Percentiles rank a stretch among this genome's conserved stretches.
These are phyloP conservation scores for Acridotheres tristis DNA, from an alignment of 2,797 vertebrate genomes.

Conservation along the genomic window DNA sequence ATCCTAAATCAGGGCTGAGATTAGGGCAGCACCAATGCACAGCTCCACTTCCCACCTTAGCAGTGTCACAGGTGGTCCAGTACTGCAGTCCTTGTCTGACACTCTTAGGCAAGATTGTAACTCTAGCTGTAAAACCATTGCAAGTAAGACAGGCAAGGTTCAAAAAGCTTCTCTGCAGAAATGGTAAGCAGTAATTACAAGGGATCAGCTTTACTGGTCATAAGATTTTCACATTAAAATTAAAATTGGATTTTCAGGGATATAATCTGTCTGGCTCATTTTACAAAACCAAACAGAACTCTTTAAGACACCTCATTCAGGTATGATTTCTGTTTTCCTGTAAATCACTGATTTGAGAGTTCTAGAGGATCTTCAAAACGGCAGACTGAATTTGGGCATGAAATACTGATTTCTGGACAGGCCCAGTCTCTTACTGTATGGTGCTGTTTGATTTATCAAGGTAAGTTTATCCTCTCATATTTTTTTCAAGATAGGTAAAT, in stretches of 20 bases:
- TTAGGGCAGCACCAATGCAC: background rate
- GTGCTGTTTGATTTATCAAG: background rate
- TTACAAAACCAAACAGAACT: background rate
- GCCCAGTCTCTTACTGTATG: background rate
- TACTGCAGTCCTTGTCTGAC: background rate
- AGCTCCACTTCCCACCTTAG: background rate
- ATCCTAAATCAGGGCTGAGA: background rate
- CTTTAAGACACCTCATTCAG: background rate
- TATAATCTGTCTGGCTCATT: background rate
- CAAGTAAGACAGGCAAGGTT: background rate
- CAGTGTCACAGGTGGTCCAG: background rate
- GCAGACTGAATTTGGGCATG: background rate
- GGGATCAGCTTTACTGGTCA: background rate
- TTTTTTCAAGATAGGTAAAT: background rate
- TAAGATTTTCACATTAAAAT: background rate
- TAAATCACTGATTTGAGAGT: background rate
- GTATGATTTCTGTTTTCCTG: background rate
- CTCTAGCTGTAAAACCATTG: background rate
- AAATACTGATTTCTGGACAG: background rate
- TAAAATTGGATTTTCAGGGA: background rate
- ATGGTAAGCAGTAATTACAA: background rate
- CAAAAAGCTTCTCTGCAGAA: background rate
- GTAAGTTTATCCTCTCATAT: background rate
- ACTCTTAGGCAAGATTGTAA: background rate
- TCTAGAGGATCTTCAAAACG: background rate